A percentile compares a stretch with the other conserved stretches of the same genome.
Evolutionary conservation across 2,113 vertebrate genomes (phyloP).

Genomic region (Indri indri): DNA sequence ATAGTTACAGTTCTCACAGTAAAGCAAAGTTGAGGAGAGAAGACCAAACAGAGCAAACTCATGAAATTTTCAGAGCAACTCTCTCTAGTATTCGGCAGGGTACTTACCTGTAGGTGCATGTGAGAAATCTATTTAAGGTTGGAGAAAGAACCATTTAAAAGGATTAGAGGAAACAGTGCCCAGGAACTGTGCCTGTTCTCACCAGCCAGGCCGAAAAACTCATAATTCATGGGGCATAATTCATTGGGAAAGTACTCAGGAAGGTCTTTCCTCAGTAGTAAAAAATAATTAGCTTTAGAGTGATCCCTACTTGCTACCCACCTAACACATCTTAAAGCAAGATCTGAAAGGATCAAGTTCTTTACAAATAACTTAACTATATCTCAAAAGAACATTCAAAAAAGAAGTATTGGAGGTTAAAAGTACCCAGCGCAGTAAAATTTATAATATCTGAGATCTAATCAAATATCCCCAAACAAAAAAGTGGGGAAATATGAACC

Average conservation of each 20-base stretch:
- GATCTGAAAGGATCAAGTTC: not conserved
- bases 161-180: not conserved
- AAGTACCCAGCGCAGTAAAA: not conserved
- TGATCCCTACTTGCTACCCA: not conserved
- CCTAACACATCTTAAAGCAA: not conserved
- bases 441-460: not conserved
- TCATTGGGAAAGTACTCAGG: not conserved
- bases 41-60: not conserved
- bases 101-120: not conserved
- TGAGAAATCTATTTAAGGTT: not conserved
- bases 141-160: not conserved
- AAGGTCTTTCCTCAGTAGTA: not conserved
- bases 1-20: not conserved
- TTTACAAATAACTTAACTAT: not conserved
- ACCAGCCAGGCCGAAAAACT: not conserved
- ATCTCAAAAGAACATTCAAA: not conserved
- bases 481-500: not conserved
- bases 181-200: not conserved
- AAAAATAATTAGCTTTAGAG: not conserved
- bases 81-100: not conserved
- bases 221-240: not conserved
- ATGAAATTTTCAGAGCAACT: not conserved
- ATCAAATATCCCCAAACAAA: not conserved
- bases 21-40: not conserved
- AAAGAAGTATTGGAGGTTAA: not conserved